A percentile compares a stretch with the other conserved stretches of the same genome.
phyloP scores from a whole-genome alignment of 2,797 vertebrate species.

The Atherinosoma microstoma region DNA sequence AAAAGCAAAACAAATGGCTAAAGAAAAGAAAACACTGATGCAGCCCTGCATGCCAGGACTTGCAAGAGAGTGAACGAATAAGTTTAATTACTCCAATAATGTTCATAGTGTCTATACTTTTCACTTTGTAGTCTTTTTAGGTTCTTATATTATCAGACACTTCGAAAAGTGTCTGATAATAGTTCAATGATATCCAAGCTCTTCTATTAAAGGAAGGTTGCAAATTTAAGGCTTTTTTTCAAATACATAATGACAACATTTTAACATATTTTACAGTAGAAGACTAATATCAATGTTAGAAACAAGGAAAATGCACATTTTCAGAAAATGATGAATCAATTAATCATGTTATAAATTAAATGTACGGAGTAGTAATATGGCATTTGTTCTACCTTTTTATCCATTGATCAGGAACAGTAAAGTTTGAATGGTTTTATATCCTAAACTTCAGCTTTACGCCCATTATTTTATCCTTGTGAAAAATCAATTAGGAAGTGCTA shows the following conservation, averaged over 20 bases:
- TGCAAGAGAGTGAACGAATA: neutral
- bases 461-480: too few relatives aligned
- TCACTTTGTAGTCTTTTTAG: too few relatives aligned
- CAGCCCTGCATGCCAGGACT: conserved; percentile 1
- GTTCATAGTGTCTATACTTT: too few relatives aligned
- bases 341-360: neutral
- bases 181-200: neutral
- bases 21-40: conserved; percentile 24
- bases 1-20: conserved; percentile 33
- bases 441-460: too few relatives aligned
- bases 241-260: neutral
- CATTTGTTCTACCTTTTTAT: neutral
- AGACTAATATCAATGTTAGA: neutral
- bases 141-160: too few relatives aligned
- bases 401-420: too few relatives aligned
- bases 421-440: too few relatives aligned
- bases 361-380: neutral
- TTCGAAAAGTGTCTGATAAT: too few relatives aligned
- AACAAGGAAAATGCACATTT: neutral
- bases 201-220: neutral
- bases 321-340: neutral
- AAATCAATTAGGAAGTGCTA: too few relatives aligned
- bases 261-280: neutral
- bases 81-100: too few relatives aligned
- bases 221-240: neutral